Conservation (phyloP, 1,140 invertebrate genomes). For the Drosophila truncata region DNA sequence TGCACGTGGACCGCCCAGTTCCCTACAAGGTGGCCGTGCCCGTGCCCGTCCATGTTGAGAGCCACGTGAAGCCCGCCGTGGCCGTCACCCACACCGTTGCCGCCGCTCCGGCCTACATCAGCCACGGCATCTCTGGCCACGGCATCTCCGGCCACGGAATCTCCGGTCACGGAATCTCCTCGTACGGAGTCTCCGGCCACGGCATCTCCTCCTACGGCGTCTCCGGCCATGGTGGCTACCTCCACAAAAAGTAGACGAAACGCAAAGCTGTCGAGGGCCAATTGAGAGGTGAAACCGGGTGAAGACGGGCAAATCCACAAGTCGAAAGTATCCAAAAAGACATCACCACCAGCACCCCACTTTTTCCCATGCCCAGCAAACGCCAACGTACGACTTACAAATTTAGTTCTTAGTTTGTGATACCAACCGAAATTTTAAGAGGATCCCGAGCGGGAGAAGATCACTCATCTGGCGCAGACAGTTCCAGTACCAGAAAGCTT, state of each 20-base stretch:
- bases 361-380: conserved; percentile 44
- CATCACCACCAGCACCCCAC: conserved; percentile 17
- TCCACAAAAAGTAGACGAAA: conserved; percentile 84
- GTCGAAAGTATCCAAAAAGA: conserved; percentile 54
- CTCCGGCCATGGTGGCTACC: conserved; percentile 76
- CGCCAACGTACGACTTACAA: conserved; percentile 79
- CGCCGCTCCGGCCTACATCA: conserved; percentile 50
- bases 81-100: conserved; percentile 64
- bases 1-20: conserved; percentile 87
- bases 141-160: conserved; percentile 45
- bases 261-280: conserved; percentile 62
- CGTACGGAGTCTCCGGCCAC: conserved; percentile 52
- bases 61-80: conserved; percentile 70
- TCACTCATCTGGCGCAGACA: conserved; percentile 14
- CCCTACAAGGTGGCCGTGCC: conserved; percentile 88
- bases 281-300: conserved; percentile 60
- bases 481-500: conserved; percentile 42
- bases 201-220: conserved; percentile 61
- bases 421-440: conserved; percentile 77
- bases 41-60: conserved; percentile 86
- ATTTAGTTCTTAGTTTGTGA: conserved; percentile 83
- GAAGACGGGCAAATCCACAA: conserved; percentile 63
- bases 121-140: conserved; percentile 52
- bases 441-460: conserved; percentile 35
- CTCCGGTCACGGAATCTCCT: conserved; percentile 44